Conservation (phyloP, 2,888 invertebrate genomes). For the Andrena flavipes region DNA sequence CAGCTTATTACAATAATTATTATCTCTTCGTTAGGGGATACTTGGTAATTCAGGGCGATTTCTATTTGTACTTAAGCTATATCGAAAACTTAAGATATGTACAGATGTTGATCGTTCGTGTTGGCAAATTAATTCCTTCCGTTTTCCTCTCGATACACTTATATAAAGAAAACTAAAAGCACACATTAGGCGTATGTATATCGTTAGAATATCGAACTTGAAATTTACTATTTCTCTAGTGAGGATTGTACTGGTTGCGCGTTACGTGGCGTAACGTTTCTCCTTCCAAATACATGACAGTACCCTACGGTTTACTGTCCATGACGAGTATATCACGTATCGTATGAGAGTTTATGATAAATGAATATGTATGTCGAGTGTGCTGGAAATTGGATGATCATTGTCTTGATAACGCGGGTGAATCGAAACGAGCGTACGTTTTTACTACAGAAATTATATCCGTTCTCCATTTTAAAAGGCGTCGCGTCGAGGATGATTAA, state of each 20-base stretch:
- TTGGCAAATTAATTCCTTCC: constrained; percentile 13
- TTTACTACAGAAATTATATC: constrained; percentile 34
- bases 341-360: constrained; percentile 28
- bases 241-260: constrained; percentile 38
- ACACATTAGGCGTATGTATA: constrained; percentile 32
- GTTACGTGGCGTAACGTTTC: constrained; percentile 8
- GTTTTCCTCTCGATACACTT: background rate
- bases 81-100: constrained; percentile 53
- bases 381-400: background rate
- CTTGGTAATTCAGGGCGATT: constrained; percentile 24
- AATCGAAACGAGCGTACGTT: constrained; percentile 27
- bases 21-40: constrained; percentile 34
- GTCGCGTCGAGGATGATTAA: constrained; percentile 31
- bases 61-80: constrained; percentile 36
- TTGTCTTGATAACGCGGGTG: constrained; percentile 9
- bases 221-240: constrained; percentile 28
- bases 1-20: constrained; percentile 53
- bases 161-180: constrained; percentile 33
- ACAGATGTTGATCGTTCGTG: constrained; percentile 37
- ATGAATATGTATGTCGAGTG: constrained; percentile 7
- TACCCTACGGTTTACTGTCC: constrained; percentile 28
- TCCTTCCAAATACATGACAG: constrained; percentile 7
- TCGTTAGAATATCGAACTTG: constrained; percentile 44
- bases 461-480: constrained; percentile 35
- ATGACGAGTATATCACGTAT: constrained; percentile 33